Evolutionary conservation across 2,113 vertebrate species (phyloP).

Genomic region (Bambusicola thoracicus): DNA sequence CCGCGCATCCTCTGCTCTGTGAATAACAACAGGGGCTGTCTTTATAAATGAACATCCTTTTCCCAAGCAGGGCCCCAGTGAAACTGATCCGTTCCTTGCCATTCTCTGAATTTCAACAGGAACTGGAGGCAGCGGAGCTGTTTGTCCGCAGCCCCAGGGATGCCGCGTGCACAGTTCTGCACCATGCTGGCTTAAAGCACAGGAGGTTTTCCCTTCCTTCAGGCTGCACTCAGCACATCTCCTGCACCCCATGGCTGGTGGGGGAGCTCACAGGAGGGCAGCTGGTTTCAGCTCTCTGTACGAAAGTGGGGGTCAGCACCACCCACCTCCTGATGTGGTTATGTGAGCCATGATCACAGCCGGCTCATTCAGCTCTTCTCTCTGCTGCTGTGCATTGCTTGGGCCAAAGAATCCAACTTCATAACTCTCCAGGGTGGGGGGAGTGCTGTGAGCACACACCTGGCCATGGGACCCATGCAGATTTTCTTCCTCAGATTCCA

Average conservation of each 20-base stretch:
- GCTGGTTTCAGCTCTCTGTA: not conserved
- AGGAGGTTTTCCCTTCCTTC: not conserved
- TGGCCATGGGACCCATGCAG: not conserved
- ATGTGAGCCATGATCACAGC: not conserved
- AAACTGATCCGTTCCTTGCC: not conserved
- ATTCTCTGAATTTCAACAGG: not conserved
- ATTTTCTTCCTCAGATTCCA: not conserved
- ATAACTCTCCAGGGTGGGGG: not conserved
- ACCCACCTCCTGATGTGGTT: not conserved
- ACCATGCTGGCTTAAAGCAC: rapidly evolving
- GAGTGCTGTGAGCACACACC: not conserved
- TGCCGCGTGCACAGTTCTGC: not conserved
- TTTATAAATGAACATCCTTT: not conserved
- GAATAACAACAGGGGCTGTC: not conserved
- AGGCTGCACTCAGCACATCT: not conserved
- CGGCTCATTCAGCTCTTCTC: not conserved
- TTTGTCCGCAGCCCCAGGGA: not conserved
- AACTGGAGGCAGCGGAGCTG: not conserved
- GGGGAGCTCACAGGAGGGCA: not conserved
- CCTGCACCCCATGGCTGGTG: not conserved
- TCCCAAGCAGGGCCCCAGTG: not conserved
- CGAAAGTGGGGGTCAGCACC: not conserved
- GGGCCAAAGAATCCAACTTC: not conserved
- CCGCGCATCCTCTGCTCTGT: not conserved
- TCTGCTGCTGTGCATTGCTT: not conserved